Base-by-base conservation (phyloP, 2,888 invertebrate genomes). In the Drosophila peninsularis region DNA sequence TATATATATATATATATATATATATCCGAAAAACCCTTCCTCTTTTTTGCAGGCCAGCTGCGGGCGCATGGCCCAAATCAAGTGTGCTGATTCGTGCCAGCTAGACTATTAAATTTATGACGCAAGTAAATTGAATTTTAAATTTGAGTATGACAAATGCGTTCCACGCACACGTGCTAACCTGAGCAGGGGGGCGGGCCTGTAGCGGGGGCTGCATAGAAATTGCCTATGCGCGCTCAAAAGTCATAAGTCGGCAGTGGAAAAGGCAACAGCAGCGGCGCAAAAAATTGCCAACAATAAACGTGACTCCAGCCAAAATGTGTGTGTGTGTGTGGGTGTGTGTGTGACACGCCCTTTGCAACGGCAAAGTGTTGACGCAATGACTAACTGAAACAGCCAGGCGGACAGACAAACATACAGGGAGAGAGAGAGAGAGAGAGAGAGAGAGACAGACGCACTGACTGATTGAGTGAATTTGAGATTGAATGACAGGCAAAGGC, bases 141-240 rank as follows among this genome's bases (percentile, higher is more conserved):
- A 90, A 91, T 90, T 90, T 80, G 90, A 90, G 91, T 90, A 89
- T 89, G 89, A 90, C 84, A 91, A 91, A 91, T 91, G 90, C 65
- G 73, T 58, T 62, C 58, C 54, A 42, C 60, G 42, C 52, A 44
- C 67, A 39, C 60, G 68, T 74, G 60, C 24, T 32, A 53, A 37
- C 45, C 45, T 47, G 45, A 30, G 30, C 27, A 47, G n/a, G 41
- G 39, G 39, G 21, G 10, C 14, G 34, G 10, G 36, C 17, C 32
- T 1, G 21, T 1, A 42, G 17, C 27, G 19, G 17, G 45, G 50
- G 47, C 34, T 45, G 71, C 76, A 85, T 76, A 77, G 87, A 79
- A 82, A 89, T 89, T 81, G 82, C 77, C 90, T 82, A 71, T 69
- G 75, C 49, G 71, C 68, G 73, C 80, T 66, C 80, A 77, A 78